Base-by-base conservation (phyloP, 92 coral and sea anemone genomes). In the Pocillopora meandrina region DNA sequence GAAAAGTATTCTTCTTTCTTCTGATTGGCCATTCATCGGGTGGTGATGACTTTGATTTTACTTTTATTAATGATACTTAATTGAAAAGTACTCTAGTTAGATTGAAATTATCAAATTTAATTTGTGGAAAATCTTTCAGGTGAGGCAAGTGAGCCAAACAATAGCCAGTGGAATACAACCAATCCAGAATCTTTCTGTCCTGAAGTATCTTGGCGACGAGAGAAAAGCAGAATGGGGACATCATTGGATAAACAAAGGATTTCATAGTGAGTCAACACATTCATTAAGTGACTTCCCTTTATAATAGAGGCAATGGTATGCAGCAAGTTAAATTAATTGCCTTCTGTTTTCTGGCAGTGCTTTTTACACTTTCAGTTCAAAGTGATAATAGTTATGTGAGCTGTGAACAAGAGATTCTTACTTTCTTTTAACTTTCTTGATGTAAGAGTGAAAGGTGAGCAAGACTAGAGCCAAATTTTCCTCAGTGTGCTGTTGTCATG, bases 161-260 rank as follows among this genome's bases (percentile, higher is more conserved):
- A 90, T 94, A 56, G 92, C 91, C 2, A 56, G 95, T 74, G 98
- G 95, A 65, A 94, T 94, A 59, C 98, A 94, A 69, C 98, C 98
- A 0, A 76, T 96, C 47, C 96, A 96, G 88, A 96, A 96, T 71
- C 96, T 96, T 26, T 68, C 81, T 65, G 97, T 96, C 31, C 90
- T 96, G 56, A 89, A 90, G 87, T 85, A 94, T 70, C 89, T 92
- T 82, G 99, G 99, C 20, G 92, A 90, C 71, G 99, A 94, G 55
- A 92, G 88, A 80, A 96, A 96, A 63, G 76, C 85, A 23, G 99
- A 96, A 55, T 96, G 99, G 99, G 99, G 94, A 31, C 93, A 92
- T 66, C 74, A 96, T 85, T 96, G 91, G 93, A 96, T 94, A 31
- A 89, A 96, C 86, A 92, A 87, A 88, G 97, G 98, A 34, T 96